Evolutionary conservation across 2,797 vertebrate species (phyloP).

Genomic region (Sternotherus odoratus): DNA sequence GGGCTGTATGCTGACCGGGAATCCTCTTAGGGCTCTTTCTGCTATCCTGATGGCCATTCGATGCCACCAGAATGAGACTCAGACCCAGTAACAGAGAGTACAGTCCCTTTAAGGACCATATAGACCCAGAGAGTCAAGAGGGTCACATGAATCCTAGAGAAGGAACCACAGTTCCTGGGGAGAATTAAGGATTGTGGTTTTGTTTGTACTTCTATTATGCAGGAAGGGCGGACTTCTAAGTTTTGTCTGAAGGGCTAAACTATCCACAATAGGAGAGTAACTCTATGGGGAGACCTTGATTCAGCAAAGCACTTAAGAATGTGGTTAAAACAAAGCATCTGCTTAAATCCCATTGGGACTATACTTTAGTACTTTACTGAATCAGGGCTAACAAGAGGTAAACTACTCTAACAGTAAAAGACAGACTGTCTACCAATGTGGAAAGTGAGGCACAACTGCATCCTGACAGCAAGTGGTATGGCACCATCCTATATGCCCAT

Average conservation of each 20-base stretch:
- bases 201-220: background rate
- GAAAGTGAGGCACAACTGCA: background rate
- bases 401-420: background rate
- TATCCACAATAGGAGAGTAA: background rate
- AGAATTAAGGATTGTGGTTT: background rate
- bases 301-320: background rate
- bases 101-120: background rate
- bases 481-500: background rate
- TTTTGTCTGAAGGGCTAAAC: background rate
- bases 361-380: background rate
- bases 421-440: background rate
- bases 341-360: background rate
- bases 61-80: background rate
- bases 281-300: background rate
- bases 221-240: background rate
- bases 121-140: background rate
- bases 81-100: background rate
- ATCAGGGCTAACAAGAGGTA: background rate
- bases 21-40: background rate
- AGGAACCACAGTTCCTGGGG: accelerated
- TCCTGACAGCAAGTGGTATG: background rate
- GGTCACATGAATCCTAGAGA: accelerated
- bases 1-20: background rate
- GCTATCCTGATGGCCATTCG: background rate
- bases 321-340: background rate